Conservation (phyloP, 2,113 vertebrate species). For the Irena cyanogastra region DNA sequence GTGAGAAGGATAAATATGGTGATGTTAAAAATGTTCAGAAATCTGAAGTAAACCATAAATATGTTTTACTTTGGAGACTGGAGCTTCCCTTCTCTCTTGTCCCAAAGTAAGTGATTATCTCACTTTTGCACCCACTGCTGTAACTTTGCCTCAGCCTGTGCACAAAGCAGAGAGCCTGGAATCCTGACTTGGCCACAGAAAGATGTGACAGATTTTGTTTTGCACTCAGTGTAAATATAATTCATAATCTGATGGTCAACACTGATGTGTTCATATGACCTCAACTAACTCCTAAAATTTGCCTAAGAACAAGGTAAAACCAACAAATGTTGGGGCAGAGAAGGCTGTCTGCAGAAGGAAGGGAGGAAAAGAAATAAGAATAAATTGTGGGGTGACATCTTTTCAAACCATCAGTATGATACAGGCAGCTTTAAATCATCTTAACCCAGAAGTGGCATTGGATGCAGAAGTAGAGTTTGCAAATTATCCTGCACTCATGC, state of each 20-base stretch:
- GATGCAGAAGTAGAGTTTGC: neutral
- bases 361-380: neutral
- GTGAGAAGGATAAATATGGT: neutral
- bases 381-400: neutral
- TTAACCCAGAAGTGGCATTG: neutral
- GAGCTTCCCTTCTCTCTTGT: neutral
- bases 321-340: accelerated
- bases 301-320: neutral
- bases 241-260: neutral
- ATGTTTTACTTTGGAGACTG: neutral
- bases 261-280: neutral
- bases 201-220: neutral
- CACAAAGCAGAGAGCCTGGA: neutral
- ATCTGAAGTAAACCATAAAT: neutral
- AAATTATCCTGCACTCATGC: neutral
- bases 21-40: neutral
- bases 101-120: neutral
- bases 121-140: neutral
- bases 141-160: neutral
- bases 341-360: neutral
- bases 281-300: neutral
- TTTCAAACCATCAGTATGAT: neutral
- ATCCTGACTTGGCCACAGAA: neutral
- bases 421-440: neutral
- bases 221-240: neutral